These are phyloP conservation scores for Microcebus murinus DNA, from an alignment of 2,113 vertebrate genomes.

Conservation along the genomic window DNA sequence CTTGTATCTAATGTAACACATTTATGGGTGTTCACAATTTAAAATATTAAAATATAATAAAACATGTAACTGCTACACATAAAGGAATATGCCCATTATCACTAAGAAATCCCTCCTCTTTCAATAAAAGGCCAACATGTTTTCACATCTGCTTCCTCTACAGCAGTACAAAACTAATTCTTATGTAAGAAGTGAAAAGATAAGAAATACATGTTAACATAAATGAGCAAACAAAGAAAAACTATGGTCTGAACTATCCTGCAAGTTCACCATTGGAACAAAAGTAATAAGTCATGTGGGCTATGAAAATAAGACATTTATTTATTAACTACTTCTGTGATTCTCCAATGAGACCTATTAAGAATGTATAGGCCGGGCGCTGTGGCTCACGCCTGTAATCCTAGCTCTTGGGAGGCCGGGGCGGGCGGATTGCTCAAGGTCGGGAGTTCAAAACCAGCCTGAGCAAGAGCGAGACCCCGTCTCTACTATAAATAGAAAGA, in stretches of 20 bases:
- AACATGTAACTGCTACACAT: neutral
- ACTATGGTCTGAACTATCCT: neutral
- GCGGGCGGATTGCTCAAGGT: too few species aligned
- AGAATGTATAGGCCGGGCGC: too few species aligned
- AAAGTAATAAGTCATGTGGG: neutral
- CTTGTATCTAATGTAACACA: neutral
- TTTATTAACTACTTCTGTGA: neutral
- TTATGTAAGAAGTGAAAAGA: neutral
- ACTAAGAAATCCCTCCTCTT: neutral
- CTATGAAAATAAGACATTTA: neutral
- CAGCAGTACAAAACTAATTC: neutral
- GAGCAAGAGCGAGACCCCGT: too few species aligned
- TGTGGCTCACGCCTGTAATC: too few species aligned
- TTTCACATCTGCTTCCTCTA: neutral
- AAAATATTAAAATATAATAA: neutral
- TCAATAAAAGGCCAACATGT: neutral
- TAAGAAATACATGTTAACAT: neutral
- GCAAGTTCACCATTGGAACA: neutral
- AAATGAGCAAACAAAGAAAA: slow-evolving; percentile 11
- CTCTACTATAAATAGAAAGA: too few species aligned
- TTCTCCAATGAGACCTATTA: neutral
- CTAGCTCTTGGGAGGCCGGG: too few species aligned
- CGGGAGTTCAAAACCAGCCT: too few species aligned
- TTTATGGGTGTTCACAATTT: neutral
- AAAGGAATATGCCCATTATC: neutral